Conservation (phyloP, 2,113 vertebrate species). For the Macaca nemestrina region DNA sequence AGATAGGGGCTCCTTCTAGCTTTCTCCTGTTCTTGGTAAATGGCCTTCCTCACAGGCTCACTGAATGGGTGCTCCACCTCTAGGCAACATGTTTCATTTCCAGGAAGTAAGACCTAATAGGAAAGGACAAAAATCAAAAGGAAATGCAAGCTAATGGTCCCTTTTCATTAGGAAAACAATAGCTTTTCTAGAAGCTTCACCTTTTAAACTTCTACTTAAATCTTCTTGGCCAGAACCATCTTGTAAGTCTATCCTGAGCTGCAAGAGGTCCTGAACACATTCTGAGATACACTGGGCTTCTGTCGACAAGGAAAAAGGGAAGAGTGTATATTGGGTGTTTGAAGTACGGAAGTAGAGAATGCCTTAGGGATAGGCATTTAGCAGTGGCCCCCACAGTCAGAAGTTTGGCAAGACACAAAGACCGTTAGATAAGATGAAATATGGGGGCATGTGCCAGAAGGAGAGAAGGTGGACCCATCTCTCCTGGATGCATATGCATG, state of each 20-base stretch:
- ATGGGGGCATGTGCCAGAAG: background rate
- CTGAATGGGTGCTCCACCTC: rapidly evolving
- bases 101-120: background rate
- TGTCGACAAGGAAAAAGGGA: too few species aligned
- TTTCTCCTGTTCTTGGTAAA: background rate
- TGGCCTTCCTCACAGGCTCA: background rate
- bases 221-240: background rate
- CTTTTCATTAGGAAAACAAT: background rate
- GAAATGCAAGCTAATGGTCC: background rate
- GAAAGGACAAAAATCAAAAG: background rate
- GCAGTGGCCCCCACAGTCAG: background rate
- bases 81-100: background rate
- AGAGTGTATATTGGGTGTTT: rapidly evolving
- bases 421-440: background rate
- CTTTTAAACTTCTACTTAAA: too few species aligned
- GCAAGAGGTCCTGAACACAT: background rate
- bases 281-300: background rate
- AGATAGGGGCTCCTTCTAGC: background rate
- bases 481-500: background rate
- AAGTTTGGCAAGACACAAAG: background rate
- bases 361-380: rapidly evolving
- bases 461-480: background rate
- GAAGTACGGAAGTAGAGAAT: background rate
- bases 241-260: background rate
- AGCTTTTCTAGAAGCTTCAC: background rate